Conservation (phyloP, 2,888 invertebrate genomes). For the Euzetes globulus region DNA sequence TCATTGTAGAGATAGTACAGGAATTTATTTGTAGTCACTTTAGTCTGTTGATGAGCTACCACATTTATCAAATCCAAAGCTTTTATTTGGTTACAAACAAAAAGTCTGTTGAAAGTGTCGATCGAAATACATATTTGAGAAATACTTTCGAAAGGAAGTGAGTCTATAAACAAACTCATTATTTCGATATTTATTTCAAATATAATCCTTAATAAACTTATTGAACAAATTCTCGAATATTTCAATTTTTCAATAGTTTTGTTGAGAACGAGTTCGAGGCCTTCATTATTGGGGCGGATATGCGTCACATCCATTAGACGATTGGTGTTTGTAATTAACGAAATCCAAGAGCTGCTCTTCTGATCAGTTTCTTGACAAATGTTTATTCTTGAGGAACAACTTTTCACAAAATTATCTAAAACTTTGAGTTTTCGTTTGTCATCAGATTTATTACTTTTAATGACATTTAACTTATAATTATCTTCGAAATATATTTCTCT, state of each 20-base stretch:
- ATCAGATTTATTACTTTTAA: not conserved
- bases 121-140: not conserved
- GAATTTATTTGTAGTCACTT: not conserved
- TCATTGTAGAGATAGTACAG: slow-evolving; percentile 21
- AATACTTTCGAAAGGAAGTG: not conserved
- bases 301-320: not conserved
- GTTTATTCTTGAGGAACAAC: not conserved
- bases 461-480: not conserved
- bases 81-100: slow-evolving; percentile 6
- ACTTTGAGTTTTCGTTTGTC: slow-evolving; percentile 11
- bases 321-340: not conserved
- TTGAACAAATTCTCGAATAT: not conserved
- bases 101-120: not conserved
- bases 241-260: slow-evolving; percentile 6
- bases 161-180: not conserved
- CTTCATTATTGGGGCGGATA: not conserved
- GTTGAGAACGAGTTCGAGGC: not conserved
- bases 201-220: not conserved
- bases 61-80: not conserved
- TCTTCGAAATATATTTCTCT: not conserved
- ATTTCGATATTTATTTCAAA: slow-evolving; percentile 8
- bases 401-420: not conserved
- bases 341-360: not conserved
- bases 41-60: not conserved
- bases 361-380: not conserved